Base-by-base conservation (phyloP, 2,113 vertebrate genomes). In the Phalacrocorax brasilianus region DNA sequence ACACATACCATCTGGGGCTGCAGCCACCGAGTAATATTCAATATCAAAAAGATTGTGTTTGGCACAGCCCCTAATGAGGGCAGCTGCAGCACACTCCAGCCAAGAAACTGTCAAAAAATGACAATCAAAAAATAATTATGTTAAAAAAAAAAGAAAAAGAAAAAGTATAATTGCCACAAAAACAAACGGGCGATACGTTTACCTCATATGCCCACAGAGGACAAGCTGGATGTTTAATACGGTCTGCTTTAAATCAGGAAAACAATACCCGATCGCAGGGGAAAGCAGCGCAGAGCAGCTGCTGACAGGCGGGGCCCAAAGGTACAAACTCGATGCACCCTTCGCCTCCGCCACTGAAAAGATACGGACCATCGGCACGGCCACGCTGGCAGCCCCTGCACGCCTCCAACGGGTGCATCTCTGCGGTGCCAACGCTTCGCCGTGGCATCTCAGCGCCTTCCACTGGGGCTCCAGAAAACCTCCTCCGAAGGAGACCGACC, bases 41-140 rank as follows among this genome's bases (percentile, higher is more conserved):
- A 45, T 91, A 84, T 76, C 61, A 92, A 80, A 93, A 89, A 88
- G 85, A 63, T 20, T 89, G 56, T 19, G 50, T 70, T 83, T 93
- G 93, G 94, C 87, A 59, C 82, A 75, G 88, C 79, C 94, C 68
- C 52, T 85, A 87, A 83, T 49, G 88, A 96, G 93, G 96, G 95
- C 94, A 94, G 95, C 89, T 91, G 85, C 55, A n/a, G 70, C 68
- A 4, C 11, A 23, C 12, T 14, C 65, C 62, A 3, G 95, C 97
- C 94, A 97, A 91, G 93, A 93, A 88, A 38, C 91, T 82, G 87
- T 89, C 94, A 80, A 56, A 82, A 79, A 67, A 33, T 20, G 65
- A 80, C 72, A n/a, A 93, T 77, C 89, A 80, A 40, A 40, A 91
- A 62, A 68, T 70, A 87, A 94, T 95, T 78, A 87, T 8, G 44